Percentiles rank a stretch among this genome's conserved stretches.
Conservation (phyloP, 1,140 invertebrate species). For the Aleiodes sp. region DNA sequence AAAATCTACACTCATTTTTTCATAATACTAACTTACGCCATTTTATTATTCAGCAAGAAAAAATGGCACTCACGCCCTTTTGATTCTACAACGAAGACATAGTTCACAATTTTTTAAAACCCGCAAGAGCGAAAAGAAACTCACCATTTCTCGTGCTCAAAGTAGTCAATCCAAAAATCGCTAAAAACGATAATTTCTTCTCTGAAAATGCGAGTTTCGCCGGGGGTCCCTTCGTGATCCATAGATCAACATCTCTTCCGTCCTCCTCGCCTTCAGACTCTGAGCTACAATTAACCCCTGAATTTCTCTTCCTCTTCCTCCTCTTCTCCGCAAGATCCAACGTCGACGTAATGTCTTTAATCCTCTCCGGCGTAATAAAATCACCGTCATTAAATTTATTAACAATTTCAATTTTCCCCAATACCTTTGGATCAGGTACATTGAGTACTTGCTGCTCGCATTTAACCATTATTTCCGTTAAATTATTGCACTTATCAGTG, state of each 20-base stretch:
- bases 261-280: conserved; percentile 62
- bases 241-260: conserved; percentile 53
- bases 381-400: conserved; percentile 25
- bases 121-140: no score
- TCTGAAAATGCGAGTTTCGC: conserved; percentile 61
- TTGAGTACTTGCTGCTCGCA: conserved; percentile 59
- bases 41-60: no score
- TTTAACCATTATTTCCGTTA: conserved; percentile 50
- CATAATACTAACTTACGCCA: no score
- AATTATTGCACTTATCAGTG: conserved; percentile 60
- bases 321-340: conserved; percentile 61
- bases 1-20: no score
- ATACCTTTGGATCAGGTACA: conserved; percentile 58
- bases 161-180: conserved; percentile 65
- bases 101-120: no score
- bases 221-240: conserved; percentile 66
- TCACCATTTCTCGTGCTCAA: conserved; percentile 61
- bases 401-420: conserved; percentile 44
- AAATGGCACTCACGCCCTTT: no score
- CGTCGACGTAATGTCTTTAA: conserved; percentile 53
- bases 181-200: conserved; percentile 61
- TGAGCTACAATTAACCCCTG: conserved; percentile 46
- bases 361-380: conserved; percentile 45
- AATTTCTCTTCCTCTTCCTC: conserved; percentile 53
- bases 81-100: no score